Percentiles rank a stretch among this genome's conserved stretches.
phyloP scores from a whole-genome alignment of 2,113 vertebrate species.

The Haliaeetus leucogaster region DNA sequence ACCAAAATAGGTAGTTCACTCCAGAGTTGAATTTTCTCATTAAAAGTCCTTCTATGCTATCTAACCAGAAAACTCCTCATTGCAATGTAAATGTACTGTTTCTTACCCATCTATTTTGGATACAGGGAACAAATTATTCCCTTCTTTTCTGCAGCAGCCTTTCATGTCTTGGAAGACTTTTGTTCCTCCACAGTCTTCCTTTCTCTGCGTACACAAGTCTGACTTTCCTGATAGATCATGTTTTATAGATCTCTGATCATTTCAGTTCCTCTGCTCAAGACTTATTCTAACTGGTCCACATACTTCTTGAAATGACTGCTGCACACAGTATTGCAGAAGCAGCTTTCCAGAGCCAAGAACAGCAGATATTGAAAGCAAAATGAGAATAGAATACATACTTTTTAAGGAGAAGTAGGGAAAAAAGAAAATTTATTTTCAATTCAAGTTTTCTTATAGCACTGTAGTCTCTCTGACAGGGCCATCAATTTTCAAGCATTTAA shows the following conservation, averaged over 20 bases:
- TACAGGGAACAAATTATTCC: neutral
- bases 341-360: neutral
- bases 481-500: slow-evolving; percentile 21
- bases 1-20: neutral
- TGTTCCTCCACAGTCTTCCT: neutral
- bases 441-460: neutral
- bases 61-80: neutral
- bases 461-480: neutral
- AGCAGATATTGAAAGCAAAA: neutral
- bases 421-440: neutral
- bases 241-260: neutral
- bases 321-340: neutral
- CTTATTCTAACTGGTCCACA: neutral
- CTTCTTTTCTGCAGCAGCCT: neutral
- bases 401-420: neutral
- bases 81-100: neutral
- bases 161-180: neutral
- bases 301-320: neutral
- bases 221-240: neutral
- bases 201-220: neutral
- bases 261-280: neutral
- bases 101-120: neutral
- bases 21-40: neutral
- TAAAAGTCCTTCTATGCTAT: neutral
- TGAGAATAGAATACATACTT: neutral